Percentiles rank a stretch among this genome's conserved stretches.
Evolutionary conservation across 2,797 vertebrate species (phyloP).

Genomic region (Sorex maritimensis): DNA sequence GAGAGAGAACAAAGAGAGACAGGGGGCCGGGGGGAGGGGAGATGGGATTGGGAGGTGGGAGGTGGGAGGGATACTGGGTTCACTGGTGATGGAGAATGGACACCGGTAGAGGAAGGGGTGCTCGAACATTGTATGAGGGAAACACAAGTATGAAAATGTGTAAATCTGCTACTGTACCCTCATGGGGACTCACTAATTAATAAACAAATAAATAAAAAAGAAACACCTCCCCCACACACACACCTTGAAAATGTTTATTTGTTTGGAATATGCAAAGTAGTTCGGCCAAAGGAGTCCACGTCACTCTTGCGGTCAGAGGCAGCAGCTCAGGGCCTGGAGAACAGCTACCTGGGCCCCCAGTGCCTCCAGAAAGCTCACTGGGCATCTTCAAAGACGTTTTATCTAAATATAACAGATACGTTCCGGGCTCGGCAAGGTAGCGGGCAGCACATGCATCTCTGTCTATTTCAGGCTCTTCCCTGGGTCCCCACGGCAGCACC

Average conservation of each 20-base stretch:
- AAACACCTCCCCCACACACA: no score
- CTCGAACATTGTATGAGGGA: no score
- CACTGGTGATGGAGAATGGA: no score
- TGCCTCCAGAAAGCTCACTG: background rate
- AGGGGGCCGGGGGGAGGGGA: no score
- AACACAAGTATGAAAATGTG: no score
- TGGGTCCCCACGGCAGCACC: constrained; percentile 68
- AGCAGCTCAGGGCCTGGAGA: background rate
- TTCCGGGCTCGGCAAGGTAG: background rate
- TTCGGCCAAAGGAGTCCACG: background rate
- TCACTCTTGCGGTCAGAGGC: background rate
- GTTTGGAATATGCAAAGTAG: background rate
- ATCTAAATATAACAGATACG: background rate
- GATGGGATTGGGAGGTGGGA: no score
- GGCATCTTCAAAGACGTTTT: background rate
- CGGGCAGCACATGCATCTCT: background rate
- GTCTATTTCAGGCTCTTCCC: constrained; percentile 62
- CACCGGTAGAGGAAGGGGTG: no score
- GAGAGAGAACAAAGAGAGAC: no score
- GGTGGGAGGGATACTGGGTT: no score
- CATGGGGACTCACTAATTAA: no score
- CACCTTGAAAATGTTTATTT: background rate
- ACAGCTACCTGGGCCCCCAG: background rate
- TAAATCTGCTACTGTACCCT: no score
- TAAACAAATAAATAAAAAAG: no score